phyloP scores from a whole-genome alignment of 1,140 invertebrate species.

The Popillia japonica region DNA sequence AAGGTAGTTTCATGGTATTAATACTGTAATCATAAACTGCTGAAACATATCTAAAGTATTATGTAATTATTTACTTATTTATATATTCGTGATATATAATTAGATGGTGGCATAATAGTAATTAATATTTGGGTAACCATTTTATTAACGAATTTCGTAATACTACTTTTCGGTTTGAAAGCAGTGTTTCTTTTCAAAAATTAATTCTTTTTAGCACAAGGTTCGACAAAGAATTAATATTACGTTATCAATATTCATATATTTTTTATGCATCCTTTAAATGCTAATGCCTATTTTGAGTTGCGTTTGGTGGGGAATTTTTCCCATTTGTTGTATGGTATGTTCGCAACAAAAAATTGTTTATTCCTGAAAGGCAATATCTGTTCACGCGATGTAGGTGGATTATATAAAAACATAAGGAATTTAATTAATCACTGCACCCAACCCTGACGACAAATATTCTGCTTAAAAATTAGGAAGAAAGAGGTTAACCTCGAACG shows the following conservation, averaged over 20 bases:
- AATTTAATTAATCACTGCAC: conserved; percentile 18
- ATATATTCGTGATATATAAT: too few relatives aligned
- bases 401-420: neutral
- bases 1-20: too few relatives aligned
- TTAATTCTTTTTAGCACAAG: conserved; percentile 12
- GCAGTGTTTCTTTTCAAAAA: neutral
- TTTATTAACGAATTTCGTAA: neutral
- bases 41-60: too few relatives aligned
- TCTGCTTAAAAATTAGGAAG: neutral
- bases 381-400: neutral
- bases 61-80: too few relatives aligned
- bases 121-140: too few relatives aligned
- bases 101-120: too few relatives aligned
- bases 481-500: conserved; percentile 16
- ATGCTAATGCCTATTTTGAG: neutral
- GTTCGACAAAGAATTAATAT: neutral
- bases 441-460: conserved; percentile 11
- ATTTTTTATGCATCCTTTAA: neutral
- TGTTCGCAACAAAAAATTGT: neutral
- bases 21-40: too few relatives aligned
- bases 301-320: neutral
- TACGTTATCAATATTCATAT: conserved; percentile 11
- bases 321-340: neutral
- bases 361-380: neutral
- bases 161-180: neutral